Percentiles rank a stretch among this genome's conserved stretches.
These are phyloP conservation scores for Macroramphosus scolopax DNA, from an alignment of 2,797 vertebrate genomes.

Conservation along the genomic window DNA sequence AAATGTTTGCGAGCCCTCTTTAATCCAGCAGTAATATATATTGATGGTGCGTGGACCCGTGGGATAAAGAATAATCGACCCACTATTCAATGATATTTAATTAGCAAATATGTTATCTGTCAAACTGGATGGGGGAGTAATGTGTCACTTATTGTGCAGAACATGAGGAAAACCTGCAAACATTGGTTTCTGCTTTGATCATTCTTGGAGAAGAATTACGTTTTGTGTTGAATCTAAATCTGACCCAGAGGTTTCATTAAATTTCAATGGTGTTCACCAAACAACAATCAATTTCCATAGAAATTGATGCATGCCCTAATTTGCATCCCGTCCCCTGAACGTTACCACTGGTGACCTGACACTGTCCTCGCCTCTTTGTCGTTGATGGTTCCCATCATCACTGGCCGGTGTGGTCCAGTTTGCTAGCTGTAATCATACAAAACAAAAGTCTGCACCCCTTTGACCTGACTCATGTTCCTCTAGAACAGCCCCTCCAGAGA, in stretches of 20 bases:
- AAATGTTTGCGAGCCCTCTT: no score
- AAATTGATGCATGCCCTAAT: slow-evolving; percentile 37
- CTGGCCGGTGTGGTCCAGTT: slow-evolving; percentile 10
- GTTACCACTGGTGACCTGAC: slow-evolving; percentile 27
- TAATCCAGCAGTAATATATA: slow-evolving; percentile 16
- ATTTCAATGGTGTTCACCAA: slow-evolving; percentile 38
- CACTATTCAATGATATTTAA: slow-evolving; percentile 20
- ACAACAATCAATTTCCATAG: slow-evolving; percentile 50
- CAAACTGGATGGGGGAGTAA: slow-evolving; percentile 13
- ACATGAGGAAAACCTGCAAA: neutral
- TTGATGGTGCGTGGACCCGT: slow-evolving; percentile 3
- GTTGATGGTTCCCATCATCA: slow-evolving; percentile 1
- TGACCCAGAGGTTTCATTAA: slow-evolving; percentile 15
- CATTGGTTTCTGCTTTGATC: slow-evolving; percentile 24
- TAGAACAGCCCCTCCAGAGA: slow-evolving; percentile 65
- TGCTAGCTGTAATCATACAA: slow-evolving; percentile 11
- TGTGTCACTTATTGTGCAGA: slow-evolving; percentile 21
- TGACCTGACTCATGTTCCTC: slow-evolving; percentile 7
- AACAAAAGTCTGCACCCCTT: slow-evolving; percentile 1
- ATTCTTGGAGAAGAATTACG: slow-evolving; percentile 12
- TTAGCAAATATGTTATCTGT: slow-evolving; percentile 22
- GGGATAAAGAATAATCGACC: slow-evolving; percentile 6
- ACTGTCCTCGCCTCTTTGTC: slow-evolving; percentile 33
- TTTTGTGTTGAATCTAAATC: slow-evolving; percentile 22
- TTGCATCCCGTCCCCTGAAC: slow-evolving; percentile 13